Evolutionary conservation across 1,140 invertebrate genomes (phyloP).

Genomic region (Papilio xuthus): DNA sequence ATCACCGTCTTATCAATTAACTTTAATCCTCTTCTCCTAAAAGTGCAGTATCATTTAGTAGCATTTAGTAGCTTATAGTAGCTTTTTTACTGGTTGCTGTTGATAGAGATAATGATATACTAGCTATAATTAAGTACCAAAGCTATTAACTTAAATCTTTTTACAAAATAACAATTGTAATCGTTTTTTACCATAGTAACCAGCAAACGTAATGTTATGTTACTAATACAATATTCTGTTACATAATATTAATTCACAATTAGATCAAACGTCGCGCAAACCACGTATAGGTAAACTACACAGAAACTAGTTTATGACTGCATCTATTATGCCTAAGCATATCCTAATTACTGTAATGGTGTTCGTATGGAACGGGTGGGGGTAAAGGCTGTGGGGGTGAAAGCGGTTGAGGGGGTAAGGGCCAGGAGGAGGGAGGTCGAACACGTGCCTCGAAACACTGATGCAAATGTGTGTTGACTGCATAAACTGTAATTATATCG

Average conservation of each 20-base stretch:
- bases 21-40: no score
- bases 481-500: conserved; percentile 47
- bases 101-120: no score
- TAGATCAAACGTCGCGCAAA: conserved; percentile 33
- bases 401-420: neutral
- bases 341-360: conserved; percentile 75
- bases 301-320: conserved; percentile 57
- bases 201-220: neutral
- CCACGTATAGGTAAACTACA: conserved; percentile 38
- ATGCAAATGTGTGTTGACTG: conserved; percentile 53
- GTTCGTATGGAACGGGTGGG: conserved; percentile 46
- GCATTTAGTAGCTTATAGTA: no score
- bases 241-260: conserved; percentile 30
- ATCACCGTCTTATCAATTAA: neutral
- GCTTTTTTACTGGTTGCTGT: no score
- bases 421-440: conserved; percentile 21
- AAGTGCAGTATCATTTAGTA: no score
- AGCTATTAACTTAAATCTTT: neutral
- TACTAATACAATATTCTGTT: conserved; percentile 10
- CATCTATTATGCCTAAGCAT: conserved; percentile 67
- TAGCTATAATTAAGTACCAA: neutral
- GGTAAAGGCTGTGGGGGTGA: conserved; percentile 1
- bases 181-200: neutral
- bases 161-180: neutral
- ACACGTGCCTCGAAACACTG: conserved; percentile 63